Conservation (phyloP, 2,113 vertebrate species). For the Notechis scutatus region DNA sequence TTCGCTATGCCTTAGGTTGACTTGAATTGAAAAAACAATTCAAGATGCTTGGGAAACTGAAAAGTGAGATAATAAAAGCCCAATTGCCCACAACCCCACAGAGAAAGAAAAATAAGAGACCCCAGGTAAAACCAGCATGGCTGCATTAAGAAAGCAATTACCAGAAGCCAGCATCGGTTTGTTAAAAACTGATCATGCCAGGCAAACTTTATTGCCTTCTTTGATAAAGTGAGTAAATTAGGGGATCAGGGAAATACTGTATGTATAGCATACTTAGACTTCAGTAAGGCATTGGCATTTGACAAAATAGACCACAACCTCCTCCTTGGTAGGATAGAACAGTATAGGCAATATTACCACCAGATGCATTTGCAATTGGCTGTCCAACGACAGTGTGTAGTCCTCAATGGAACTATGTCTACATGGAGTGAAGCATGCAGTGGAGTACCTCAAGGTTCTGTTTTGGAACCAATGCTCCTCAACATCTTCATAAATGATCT, state of each 20-base stretch:
- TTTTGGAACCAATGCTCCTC: no score
- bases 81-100: not conserved
- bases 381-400: no score
- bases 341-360: no score
- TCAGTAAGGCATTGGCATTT: not conserved
- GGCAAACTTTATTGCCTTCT: not conserved
- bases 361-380: no score
- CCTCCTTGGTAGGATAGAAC: no score
- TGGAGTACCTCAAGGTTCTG: no score
- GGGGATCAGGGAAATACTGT: not conserved
- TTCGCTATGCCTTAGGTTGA: not conserved
- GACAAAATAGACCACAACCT: not conserved
- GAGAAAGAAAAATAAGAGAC: not conserved
- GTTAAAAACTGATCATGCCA: not conserved
- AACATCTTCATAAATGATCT: no score
- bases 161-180: not conserved
- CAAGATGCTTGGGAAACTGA: not conserved
- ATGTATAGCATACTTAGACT: not conserved
- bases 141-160: not conserved
- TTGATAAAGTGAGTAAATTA: not conserved
- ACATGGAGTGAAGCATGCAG: no score
- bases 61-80: not conserved
- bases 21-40: not conserved
- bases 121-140: not conserved
- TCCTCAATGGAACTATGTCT: no score